A percentile compares a stretch with the other conserved stretches of the same genome.
Evolutionary conservation across 2,797 vertebrate genomes (phyloP).

Genomic region (Anguilla anguilla): DNA sequence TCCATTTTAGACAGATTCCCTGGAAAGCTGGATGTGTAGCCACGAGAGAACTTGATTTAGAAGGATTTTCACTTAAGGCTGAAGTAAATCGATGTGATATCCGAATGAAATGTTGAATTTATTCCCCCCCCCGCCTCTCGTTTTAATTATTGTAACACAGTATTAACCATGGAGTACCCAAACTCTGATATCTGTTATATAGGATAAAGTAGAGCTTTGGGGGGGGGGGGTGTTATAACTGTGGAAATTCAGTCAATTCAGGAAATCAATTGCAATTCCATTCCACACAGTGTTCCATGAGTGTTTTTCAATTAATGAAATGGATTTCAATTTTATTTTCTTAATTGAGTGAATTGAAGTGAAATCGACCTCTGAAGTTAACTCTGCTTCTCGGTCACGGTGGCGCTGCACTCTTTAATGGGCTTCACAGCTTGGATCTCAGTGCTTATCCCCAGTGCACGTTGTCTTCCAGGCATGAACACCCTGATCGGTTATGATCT

Average conservation of each 20-base stretch:
- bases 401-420: background rate
- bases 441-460: background rate
- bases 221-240: background rate
- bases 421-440: background rate
- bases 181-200: background rate
- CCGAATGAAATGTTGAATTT: background rate
- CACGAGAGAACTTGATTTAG: background rate
- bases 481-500: slow-evolving; percentile 90
- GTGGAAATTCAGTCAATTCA: background rate
- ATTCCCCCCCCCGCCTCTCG: background rate
- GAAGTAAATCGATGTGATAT: background rate
- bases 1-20: background rate
- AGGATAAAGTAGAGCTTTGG: background rate
- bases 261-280: background rate
- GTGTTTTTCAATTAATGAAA: background rate
- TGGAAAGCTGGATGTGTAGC: background rate
- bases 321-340: background rate
- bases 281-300: background rate
- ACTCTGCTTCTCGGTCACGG: too few species aligned
- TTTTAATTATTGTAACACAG: background rate
- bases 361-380: background rate
- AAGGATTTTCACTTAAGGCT: background rate
- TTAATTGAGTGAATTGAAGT: background rate
- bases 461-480: slow-evolving; percentile 82
- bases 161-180: background rate